Base-by-base conservation (phyloP, 2,888 invertebrate species). In the Protophormia terraenovae region DNA sequence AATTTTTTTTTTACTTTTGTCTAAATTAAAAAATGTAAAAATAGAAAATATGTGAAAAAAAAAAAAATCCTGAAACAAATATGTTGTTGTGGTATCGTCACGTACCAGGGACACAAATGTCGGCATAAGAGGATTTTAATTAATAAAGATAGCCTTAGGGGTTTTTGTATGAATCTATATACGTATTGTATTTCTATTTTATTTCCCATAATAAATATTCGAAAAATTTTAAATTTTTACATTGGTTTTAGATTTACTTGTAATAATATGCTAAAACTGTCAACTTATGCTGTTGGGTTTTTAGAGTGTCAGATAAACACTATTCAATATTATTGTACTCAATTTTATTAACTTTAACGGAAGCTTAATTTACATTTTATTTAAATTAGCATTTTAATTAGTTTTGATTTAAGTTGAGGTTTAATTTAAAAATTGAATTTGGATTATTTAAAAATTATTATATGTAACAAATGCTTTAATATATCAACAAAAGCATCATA, bases 91-190 rank as follows among this genome's bases (percentile, higher is more conserved):
- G 55, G 27, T 73, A 35, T 47, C 45, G 35, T 73, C 66, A 80
- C 80, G 72, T 73, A 66, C 72, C 45, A 66, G 35, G 45, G 45
- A 27, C n/a, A 45, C 45, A 72, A 24, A 64, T 55, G 72, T 35
- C 35, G 72, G 24, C 47, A 38, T 73, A 53, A 76, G 27, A 55
- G 64, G 27, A 58, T 77, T 76, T 71, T 64, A 71, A 77, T 77
- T 83, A 71, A 71, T 55, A 76, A 66, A 47, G 1, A 35, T 55
- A 45, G 45, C 45, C 32, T n/a, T n/a, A 14, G 7, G 14, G 71
- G 60, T 14, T 3, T 16, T 55, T 19, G 0, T 8, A 50, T 50
- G 8, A 78, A 69, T 27, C 14, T 47, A 47, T 27, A 12, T 22
- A 12, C 8, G 12, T 22, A 50, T 47, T 47, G 19, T 24, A 14